Evolutionary conservation across 2,113 vertebrate genomes (phyloP).

Genomic region (Xyrauchen texanus): DNA sequence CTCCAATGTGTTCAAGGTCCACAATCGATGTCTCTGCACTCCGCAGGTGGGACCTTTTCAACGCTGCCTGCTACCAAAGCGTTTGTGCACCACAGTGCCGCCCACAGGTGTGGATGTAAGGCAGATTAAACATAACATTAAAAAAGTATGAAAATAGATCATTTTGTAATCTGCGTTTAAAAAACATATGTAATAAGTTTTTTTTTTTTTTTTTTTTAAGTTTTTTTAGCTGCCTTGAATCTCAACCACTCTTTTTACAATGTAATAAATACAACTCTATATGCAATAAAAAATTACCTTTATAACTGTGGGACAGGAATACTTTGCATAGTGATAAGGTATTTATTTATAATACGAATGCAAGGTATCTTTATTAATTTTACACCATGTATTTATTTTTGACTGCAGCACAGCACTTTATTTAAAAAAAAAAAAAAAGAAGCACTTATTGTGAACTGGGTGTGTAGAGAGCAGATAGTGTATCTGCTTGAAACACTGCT

Average conservation of each 20-base stretch:
- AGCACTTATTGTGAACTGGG: neutral
- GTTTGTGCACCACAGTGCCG: neutral
- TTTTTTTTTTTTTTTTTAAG: no score
- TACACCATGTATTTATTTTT: neutral
- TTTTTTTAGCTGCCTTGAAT: no score
- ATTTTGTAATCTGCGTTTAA: no score
- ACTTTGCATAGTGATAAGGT: no score
- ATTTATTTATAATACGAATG: no score
- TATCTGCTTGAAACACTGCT: slow-evolving; percentile 42
- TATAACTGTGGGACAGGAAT: no score
- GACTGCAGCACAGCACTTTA: neutral
- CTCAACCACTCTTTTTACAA: no score
- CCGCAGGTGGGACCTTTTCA: neutral
- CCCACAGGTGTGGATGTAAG: neutral
- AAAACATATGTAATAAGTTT: no score
- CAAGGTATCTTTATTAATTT: no score
- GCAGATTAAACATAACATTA: neutral
- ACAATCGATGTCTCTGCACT: neutral
- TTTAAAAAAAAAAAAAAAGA: slow-evolving; percentile 32
- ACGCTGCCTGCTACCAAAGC: neutral
- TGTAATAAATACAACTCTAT: no score
- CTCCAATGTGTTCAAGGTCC: slow-evolving; percentile 28
- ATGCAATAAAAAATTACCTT: no score
- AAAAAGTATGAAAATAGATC: no score
- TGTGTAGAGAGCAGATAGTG: slow-evolving; percentile 35